Evolutionary conservation across 2,888 invertebrate genomes (phyloP).

Genomic region (Lamellibrachia columna): DNA sequence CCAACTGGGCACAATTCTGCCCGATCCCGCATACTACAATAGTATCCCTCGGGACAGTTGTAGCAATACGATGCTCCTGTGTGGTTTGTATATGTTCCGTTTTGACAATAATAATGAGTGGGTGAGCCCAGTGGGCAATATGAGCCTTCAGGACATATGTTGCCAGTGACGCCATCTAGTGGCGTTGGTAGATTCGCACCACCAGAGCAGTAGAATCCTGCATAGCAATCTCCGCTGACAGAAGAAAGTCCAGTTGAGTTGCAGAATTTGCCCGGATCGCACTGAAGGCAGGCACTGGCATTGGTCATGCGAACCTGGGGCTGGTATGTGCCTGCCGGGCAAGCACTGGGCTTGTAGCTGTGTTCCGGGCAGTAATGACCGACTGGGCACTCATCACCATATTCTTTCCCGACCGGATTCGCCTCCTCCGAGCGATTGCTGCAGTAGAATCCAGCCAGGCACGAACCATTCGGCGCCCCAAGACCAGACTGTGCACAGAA

Average conservation of each 20-base stretch:
- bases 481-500: conserved; percentile 57
- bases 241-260: conserved; percentile 50
- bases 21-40: conserved; percentile 55
- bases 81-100: conserved; percentile 62
- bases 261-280: conserved; percentile 59
- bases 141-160: conserved; percentile 44
- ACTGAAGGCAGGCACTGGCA: conserved; percentile 51
- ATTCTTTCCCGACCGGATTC: conserved; percentile 52
- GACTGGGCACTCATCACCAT: conserved; percentile 60
- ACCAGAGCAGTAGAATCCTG: conserved; percentile 57
- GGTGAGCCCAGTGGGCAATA: conserved; percentile 57
- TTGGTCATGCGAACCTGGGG: conserved; percentile 50
- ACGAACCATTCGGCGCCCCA: conserved; percentile 52
- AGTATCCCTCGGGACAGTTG: conserved; percentile 58
- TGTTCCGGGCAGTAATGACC: conserved; percentile 57
- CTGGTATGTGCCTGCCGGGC: conserved; percentile 59
- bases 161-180: conserved; percentile 54
- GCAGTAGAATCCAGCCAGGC: conserved; percentile 60
- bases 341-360: conserved; percentile 55
- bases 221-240: conserved; percentile 54
- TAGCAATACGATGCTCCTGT: conserved; percentile 57
- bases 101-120: conserved; percentile 55
- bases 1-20: conserved; percentile 58
- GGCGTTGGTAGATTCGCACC: conserved; percentile 53
- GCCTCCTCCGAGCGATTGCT: conserved; percentile 56